These are phyloP conservation scores for Asarcornis scutulata DNA, from an alignment of 2,113 vertebrate genomes.

Conservation along the genomic window DNA sequence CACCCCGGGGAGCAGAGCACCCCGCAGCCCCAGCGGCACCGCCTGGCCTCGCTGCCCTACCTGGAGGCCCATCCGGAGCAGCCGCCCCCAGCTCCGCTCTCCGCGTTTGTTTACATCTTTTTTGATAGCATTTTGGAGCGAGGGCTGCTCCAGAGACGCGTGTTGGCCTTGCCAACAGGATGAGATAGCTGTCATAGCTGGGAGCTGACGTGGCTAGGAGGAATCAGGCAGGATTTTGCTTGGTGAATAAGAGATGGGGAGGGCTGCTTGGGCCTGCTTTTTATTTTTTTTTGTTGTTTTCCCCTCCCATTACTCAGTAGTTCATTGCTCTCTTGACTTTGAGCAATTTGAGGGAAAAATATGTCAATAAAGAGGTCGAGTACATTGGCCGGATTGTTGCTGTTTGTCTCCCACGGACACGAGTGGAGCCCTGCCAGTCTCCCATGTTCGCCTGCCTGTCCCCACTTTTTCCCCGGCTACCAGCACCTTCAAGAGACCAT, in stretches of 20 bases:
- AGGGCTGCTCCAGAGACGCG: neutral
- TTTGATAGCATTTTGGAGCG: neutral
- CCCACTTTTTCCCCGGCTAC: neutral
- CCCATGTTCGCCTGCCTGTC: rapidly evolving
- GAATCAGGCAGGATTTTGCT: neutral
- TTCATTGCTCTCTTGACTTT: neutral
- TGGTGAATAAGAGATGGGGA: neutral
- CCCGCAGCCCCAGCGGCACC: neutral
- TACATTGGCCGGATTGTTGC: neutral
- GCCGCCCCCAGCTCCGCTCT: neutral
- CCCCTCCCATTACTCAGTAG: neutral
- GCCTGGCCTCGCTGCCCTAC: neutral
- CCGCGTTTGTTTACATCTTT: neutral
- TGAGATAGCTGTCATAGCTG: slow-evolving; percentile 44
- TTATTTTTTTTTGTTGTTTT: neutral
- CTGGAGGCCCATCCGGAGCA: neutral
- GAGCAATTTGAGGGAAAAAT: neutral
- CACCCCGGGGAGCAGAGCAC: neutral
- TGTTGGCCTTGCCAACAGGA: neutral
- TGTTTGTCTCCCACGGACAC: neutral
- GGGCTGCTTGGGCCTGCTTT: neutral
- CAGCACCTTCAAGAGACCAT: neutral
- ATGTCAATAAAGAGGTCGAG: neutral
- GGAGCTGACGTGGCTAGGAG: slow-evolving; percentile 16
- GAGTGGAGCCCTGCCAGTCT: neutral